Base-by-base conservation (phyloP, 2,797 vertebrate species). In the Anolis apletophallus region DNA sequence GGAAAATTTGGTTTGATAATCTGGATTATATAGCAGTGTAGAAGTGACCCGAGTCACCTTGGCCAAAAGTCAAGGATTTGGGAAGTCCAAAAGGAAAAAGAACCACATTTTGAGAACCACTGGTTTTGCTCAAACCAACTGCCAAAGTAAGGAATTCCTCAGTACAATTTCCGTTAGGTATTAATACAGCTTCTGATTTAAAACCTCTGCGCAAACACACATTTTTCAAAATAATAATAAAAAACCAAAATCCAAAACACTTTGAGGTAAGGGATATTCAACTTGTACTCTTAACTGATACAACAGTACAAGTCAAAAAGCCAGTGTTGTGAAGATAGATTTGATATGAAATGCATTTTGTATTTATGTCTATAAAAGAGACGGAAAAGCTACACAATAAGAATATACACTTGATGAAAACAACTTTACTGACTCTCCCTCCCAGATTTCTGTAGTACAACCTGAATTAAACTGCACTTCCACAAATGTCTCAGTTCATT, bases 261-360 rank as follows among this genome's bases (percentile, higher is more conserved):
- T 46, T 46, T 46, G 40, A 46, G 40, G 40, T 46, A 46, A 46
- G 40, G 40, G 40, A 46, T 46, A 46, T 40, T 54, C 3, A 21
- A 90, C 69, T 68, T 52, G 36, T 69, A 90, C 32, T 64, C 23
- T 1, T 68, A 85, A 40, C 19, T 85, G 86, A 91, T 84, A 7
- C 80, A 57, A 29, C 40, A 72, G 40, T 40, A 50, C 0, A 0
- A 1, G 17, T 74, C 80, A 89, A 13, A 10, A 77, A 67, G 61
- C 17, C 19, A 1, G 32, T 59, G 32, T 68, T 75, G 77, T 84
- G n/a, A n/a, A n/a, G n/a, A 13, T 13, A 17, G 2, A 29, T 74
- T 74, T 64, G n/a, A 40, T 69, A 64, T 67, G 1, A 32, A 10
- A 36, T 19, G 3, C 21, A 26, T 29, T 80, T 54, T 67, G 40